These are phyloP conservation scores for Carassius gibelio DNA, from an alignment of 2,113 vertebrate genomes.

Conservation along the genomic window DNA sequence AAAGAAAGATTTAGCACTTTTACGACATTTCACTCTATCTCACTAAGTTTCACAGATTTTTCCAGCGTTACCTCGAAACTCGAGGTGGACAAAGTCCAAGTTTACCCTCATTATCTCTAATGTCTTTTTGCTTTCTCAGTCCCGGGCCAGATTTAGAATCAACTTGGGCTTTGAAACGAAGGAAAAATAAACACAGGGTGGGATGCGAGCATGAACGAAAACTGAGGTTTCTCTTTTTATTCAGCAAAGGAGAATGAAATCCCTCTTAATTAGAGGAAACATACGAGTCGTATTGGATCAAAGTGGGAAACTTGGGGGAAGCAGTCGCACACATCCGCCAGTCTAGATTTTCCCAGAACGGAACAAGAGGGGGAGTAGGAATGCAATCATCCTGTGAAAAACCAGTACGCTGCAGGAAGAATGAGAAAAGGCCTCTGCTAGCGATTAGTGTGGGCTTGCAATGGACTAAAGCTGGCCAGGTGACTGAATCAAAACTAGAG, in stretches of 20 bases:
- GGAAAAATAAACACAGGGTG: conserved; percentile 26
- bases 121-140: conserved; percentile 26
- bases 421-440: conserved; percentile 31
- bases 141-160: conserved; percentile 7
- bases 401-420: conserved; percentile 14
- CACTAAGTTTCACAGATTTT: conserved; percentile 40
- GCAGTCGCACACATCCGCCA: conserved; percentile 27
- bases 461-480: conserved; percentile 33
- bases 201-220: conserved; percentile 9
- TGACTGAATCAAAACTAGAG: conserved; percentile 52
- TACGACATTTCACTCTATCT: conserved; percentile 37
- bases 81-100: conserved; percentile 35
- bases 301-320: conserved; percentile 54
- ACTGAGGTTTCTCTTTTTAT: conserved; percentile 15
- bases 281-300: conserved; percentile 41
- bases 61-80: conserved; percentile 46
- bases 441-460: conserved; percentile 56
- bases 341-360: conserved; percentile 27
- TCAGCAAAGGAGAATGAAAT: conserved; percentile 26
- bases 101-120: conserved; percentile 42
- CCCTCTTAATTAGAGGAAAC: conserved; percentile 51
- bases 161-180: conserved; percentile 27
- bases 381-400: conserved; percentile 44
- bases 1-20: conserved; percentile 23
- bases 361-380: conserved; percentile 35